Percentiles rank a stretch among this genome's conserved stretches.
phyloP scores from a whole-genome alignment of 1,140 invertebrate species.

The Drosophila pachea region DNA sequence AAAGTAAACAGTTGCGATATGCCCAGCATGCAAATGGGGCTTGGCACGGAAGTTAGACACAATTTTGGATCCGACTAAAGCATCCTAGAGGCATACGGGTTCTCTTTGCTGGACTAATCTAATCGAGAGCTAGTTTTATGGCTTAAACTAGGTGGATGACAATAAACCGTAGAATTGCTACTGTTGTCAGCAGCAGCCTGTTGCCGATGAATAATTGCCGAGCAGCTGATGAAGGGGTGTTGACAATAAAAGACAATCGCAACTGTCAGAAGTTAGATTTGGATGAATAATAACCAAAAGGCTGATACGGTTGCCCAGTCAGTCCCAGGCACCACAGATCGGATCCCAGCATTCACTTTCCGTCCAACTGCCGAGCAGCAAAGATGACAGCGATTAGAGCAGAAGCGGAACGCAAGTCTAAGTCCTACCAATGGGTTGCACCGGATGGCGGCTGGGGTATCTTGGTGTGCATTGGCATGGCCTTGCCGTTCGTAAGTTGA shows the following conservation, averaged over 20 bases:
- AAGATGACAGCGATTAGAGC: slow-evolving; percentile 34
- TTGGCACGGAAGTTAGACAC: slow-evolving; percentile 32
- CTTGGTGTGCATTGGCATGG: slow-evolving; percentile 81
- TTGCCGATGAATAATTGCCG: slow-evolving; percentile 15
- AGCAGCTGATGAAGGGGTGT: neutral
- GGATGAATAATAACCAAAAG: slow-evolving; percentile 5
- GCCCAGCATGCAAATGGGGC: slow-evolving; percentile 13
- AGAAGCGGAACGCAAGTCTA: slow-evolving; percentile 14
- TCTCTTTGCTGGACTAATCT: slow-evolving; percentile 12
- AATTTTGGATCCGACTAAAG: neutral
- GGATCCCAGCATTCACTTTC: slow-evolving; percentile 13
- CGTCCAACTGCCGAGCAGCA: slow-evolving; percentile 24
- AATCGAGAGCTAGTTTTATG: slow-evolving; percentile 10
- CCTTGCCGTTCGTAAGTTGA: slow-evolving; percentile 83
- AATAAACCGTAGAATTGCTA: slow-evolving; percentile 30
- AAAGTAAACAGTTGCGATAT: too few relatives aligned
- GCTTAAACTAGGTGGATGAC: slow-evolving; percentile 13
- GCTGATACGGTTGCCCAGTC: neutral
- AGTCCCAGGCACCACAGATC: neutral
- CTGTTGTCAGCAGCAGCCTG: slow-evolving; percentile 11
- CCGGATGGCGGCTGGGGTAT: slow-evolving; percentile 85
- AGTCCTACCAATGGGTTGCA: slow-evolving; percentile 65
- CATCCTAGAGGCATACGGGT: neutral
- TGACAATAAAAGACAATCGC: slow-evolving; percentile 30
- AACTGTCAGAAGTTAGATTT: slow-evolving; percentile 22